phyloP scores from a whole-genome alignment of 2,113 vertebrate genomes.

The Brachyistius frenatus region DNA sequence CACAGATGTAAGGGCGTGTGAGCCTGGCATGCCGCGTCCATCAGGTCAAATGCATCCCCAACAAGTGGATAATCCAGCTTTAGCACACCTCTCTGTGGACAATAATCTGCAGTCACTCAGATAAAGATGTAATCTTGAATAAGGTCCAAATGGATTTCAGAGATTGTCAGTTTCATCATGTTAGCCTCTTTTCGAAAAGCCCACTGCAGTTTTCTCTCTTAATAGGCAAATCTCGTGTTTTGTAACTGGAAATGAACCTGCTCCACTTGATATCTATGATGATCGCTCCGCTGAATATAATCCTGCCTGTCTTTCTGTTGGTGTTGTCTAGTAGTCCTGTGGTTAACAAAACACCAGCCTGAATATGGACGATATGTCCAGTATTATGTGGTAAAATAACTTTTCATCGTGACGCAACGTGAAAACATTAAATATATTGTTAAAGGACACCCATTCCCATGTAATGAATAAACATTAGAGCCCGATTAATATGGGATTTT shows the following conservation, averaged over 20 bases:
- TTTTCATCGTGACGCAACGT: neutral
- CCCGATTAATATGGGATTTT: no score
- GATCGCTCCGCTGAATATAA: constrained; percentile 44
- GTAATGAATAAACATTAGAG: neutral
- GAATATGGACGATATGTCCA: constrained; percentile 3
- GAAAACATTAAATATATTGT: neutral
- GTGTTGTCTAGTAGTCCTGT: constrained; percentile 18
- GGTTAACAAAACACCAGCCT: constrained; percentile 40
- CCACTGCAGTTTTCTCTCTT: constrained; percentile 28
- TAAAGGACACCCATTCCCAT: neutral
- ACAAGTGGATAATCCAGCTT: constrained; percentile 84
- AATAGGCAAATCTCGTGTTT: constrained; percentile 50
- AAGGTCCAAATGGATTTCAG: constrained; percentile 80
- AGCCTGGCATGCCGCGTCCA: constrained; percentile 66
- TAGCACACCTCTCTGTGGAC: constrained; percentile 83
- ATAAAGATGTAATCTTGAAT: constrained; percentile 79
- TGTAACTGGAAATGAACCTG: constrained; percentile 52
- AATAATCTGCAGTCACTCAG: constrained; percentile 80
- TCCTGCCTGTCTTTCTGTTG: constrained; percentile 24
- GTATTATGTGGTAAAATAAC: neutral
- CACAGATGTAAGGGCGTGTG: constrained; percentile 77
- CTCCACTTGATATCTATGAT: constrained; percentile 35
- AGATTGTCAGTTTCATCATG: constrained; percentile 74
- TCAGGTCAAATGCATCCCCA: constrained; percentile 75
- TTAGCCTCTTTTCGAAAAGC: constrained; percentile 78